A percentile compares a stretch with the other conserved stretches of the same genome.
These are phyloP conservation scores for Pteronotus mesoamericanus DNA, from an alignment of 2,797 vertebrate species.

Conservation along the genomic window DNA sequence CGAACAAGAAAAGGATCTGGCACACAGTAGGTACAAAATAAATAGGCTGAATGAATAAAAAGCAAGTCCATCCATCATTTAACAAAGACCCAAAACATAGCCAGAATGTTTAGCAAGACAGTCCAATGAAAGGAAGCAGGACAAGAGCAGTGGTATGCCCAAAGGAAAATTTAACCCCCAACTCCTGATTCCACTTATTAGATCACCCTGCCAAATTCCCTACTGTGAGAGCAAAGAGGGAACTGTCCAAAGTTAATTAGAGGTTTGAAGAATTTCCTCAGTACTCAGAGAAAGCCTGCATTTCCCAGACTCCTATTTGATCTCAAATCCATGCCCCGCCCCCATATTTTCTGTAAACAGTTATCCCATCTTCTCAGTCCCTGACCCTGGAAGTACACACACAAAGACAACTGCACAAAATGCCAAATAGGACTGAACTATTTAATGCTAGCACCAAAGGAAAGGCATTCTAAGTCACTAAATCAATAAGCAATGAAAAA, in stretches of 20 bases:
- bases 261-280: neutral
- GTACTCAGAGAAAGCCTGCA: neutral
- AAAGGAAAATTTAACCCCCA: neutral
- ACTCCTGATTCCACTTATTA: neutral
- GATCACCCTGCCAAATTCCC: neutral
- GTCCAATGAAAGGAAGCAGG: neutral
- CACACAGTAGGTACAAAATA: neutral
- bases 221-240: neutral
- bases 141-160: neutral
- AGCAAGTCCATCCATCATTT: neutral
- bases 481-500: slow-evolving; percentile 48
- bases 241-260: neutral
- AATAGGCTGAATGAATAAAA: neutral
- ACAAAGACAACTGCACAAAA: slow-evolving; percentile 26
- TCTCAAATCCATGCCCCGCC: neutral
- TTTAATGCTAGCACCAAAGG: neutral
- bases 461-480: slow-evolving; percentile 37
- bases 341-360: slow-evolving; percentile 17
- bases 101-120: neutral
- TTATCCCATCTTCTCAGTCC: neutral
- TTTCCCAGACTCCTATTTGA: neutral
- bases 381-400: slow-evolving; percentile 24
- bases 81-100: neutral
- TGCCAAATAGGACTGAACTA: neutral
- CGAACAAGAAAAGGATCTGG: neutral